phyloP scores from a whole-genome alignment of 2,113 vertebrate genomes.

The Orycteropus afer region DNA sequence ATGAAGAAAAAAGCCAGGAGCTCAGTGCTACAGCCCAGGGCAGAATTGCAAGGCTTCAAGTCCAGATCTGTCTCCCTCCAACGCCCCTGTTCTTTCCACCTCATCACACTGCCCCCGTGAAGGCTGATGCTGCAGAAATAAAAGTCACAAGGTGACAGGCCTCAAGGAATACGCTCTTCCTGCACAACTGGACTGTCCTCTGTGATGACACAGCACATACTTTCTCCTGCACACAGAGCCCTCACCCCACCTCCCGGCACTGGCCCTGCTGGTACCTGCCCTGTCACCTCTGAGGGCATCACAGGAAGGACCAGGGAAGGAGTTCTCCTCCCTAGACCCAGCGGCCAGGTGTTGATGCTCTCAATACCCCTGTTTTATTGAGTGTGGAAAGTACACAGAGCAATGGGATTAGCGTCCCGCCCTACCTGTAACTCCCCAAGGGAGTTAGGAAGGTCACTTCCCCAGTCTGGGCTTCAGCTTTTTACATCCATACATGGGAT shows the following conservation, averaged over 20 bases:
- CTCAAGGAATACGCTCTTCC: not conserved
- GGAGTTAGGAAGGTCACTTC: not conserved
- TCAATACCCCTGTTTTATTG: rapidly evolving
- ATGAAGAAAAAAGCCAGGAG: not conserved
- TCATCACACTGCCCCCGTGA: not conserved
- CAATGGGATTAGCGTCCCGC: not conserved
- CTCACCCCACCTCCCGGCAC: not conserved
- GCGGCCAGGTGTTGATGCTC: not conserved
- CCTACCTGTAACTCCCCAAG: not conserved
- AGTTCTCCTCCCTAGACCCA: not conserved
- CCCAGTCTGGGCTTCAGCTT: not conserved
- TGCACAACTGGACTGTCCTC: conserved; percentile 14
- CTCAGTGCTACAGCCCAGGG: not conserved
- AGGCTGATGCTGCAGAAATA: conserved; percentile 47
- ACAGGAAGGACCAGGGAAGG: not conserved
- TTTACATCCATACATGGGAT: not conserved
- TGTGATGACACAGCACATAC: not conserved
- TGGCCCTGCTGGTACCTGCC: not conserved
- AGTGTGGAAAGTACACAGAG: not conserved
- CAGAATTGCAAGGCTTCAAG: not conserved
- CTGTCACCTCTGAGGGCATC: not conserved
- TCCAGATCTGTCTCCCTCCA: conserved; percentile 20
- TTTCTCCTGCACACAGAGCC: not conserved
- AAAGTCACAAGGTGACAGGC: not conserved
- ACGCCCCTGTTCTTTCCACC: not conserved